Base-by-base conservation (phyloP, 2,113 vertebrate species). In the Brachyhypopomus gauderio region DNA sequence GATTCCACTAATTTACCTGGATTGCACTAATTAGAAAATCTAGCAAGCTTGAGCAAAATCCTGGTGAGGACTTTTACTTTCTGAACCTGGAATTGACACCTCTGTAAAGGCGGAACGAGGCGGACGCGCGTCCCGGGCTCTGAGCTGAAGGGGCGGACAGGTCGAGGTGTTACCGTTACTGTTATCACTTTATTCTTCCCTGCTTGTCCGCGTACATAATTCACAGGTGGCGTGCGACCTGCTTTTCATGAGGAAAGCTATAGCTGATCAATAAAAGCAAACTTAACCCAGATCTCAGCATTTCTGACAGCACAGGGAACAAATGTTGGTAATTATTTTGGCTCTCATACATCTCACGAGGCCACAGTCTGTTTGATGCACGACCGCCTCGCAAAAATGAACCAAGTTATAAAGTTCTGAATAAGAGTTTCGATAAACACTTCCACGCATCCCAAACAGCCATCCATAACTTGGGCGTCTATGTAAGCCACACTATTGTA, bases 201-300 rank as follows among this genome's bases (percentile, higher is more conserved):
- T 58, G 27, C 27, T 23, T 23, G 17, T 0, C 0, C 19, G 9
- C 5, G 14, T 22, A 41, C 1, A 1, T 9, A 23, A 41, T 78
- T 64, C 27, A 8, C 7, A 4, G 19, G 3, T 23, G 3, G 3
- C 12, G 77, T 4, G 27, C 27, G 30, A 30, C 55, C 69, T 19
- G 30, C 36, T 63, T 72, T 79, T 72, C 78, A 23, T 12, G 14
- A 25, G 9, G 20, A 34, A 60, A 25, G 30, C 67, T 62, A 12
- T 3, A 14, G 56, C 56, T 30, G 34, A 48, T 71, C 67, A 45
- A 72, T 79, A 60, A 27, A 60, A 71, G 16, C 12, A n/a, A 72
- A 72, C 41, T 30, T 30, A n/a, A 60, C 64, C 16, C 8, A n/a
- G 52, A 72, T 41, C 34, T 25, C 16, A 34, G 3, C 8, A 41